Conservation (phyloP, 2,113 vertebrate species). For the Monarcha castaneiventris region DNA sequence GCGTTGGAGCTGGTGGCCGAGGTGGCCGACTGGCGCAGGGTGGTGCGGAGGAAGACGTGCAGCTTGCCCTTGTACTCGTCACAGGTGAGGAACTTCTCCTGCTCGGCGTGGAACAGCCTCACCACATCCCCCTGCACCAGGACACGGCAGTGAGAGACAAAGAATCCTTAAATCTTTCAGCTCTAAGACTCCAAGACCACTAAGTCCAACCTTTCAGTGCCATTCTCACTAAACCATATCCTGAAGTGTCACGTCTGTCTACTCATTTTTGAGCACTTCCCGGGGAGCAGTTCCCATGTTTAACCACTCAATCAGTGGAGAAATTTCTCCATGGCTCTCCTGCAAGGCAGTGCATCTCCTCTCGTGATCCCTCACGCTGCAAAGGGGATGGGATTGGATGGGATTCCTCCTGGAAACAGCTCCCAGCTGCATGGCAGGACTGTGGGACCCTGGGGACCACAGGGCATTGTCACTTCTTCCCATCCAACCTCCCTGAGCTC, state of each 20-base stretch:
- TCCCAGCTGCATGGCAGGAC: not conserved
- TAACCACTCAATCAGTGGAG: not conserved
- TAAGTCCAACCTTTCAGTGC: not conserved
- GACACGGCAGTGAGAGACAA: not conserved
- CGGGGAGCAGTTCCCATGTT: not conserved
- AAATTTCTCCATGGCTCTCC: not conserved
- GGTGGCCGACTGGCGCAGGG: conserved; percentile 91
- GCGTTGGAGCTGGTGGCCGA: conserved; percentile 97
- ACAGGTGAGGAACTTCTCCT: conserved; percentile 97
- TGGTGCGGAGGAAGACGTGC: conserved; percentile 93
- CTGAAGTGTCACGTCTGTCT: not conserved
- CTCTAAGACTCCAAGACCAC: not conserved
- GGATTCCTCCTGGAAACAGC: not conserved
- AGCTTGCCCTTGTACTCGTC: conserved; percentile 90
- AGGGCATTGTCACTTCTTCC: not conserved
- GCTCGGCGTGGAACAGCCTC: conserved; percentile 93
- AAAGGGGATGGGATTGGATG: not conserved
- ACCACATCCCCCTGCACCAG: conserved; percentile 89
- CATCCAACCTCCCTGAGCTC: not conserved
- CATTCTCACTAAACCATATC: not conserved
- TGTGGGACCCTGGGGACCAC: fast-evolving
- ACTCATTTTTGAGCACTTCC: not conserved
- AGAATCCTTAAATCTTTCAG: not conserved
- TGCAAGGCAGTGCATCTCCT: not conserved
- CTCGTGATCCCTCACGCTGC: too few species aligned